A percentile compares a stretch with the other conserved stretches of the same genome.
Conservation (phyloP, 1,140 invertebrate species). For the Drosophila tani region DNA sequence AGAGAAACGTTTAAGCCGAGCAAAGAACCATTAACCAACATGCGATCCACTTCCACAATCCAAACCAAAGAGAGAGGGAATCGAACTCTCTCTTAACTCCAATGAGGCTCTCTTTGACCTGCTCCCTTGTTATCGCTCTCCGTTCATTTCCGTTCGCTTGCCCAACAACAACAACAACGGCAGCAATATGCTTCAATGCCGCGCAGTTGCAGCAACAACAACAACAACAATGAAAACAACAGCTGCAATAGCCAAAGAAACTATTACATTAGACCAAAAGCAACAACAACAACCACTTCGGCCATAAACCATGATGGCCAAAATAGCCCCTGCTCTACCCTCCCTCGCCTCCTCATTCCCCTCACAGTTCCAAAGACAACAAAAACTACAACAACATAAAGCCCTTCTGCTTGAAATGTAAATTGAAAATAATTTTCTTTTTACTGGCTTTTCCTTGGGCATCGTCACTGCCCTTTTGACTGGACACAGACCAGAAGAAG, state of each 20-base stretch:
- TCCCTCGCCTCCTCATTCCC: background rate
- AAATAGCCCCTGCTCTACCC: constrained; percentile 26
- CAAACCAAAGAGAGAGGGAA: background rate
- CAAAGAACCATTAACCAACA: constrained; percentile 30
- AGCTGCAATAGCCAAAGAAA: constrained; percentile 67
- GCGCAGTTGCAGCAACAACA: constrained; percentile 40
- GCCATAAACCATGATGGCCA: constrained; percentile 78
- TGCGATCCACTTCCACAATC: constrained; percentile 34
- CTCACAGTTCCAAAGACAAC: background rate
- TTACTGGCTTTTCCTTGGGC: constrained; percentile 30
- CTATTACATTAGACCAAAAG: constrained; percentile 70
- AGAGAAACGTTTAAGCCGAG: constrained; percentile 29
- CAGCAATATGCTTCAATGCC: constrained; percentile 53
- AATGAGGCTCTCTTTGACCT: constrained; percentile 8
- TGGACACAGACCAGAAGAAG: constrained; percentile 34
- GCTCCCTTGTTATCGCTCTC: background rate
- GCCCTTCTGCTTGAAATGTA: constrained; percentile 42
- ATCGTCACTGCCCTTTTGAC: constrained; percentile 41
- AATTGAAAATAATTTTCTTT: constrained; percentile 67
- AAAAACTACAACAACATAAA: background rate
- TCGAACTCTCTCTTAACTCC: constrained; percentile 28
- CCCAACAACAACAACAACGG: constrained; percentile 33
- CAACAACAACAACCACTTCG: constrained; percentile 10
- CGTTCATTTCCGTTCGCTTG: constrained; percentile 45
- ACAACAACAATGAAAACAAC: constrained; percentile 48